Percentiles rank a stretch among this genome's conserved stretches.
Conservation (phyloP, 2,888 invertebrate genomes). For the Diaperis boleti region DNA sequence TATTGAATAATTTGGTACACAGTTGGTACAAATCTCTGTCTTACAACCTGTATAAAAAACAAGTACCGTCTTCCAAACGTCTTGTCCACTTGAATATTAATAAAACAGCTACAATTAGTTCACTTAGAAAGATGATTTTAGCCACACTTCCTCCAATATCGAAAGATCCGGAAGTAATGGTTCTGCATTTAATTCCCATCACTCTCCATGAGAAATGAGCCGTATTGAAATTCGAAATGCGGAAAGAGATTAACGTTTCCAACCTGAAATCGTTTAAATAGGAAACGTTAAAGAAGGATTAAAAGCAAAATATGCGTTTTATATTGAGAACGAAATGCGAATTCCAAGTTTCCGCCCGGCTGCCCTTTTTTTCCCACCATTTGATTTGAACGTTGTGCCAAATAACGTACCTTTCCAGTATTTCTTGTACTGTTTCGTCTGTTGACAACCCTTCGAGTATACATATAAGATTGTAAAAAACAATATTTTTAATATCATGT, state of each 20-base stretch:
- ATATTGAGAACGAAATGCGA: neutral
- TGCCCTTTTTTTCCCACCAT: slow-evolving; percentile 18
- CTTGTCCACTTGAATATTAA: too few species aligned
- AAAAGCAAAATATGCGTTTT: slow-evolving; percentile 10
- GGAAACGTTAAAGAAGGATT: slow-evolving; percentile 9
- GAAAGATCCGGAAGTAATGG: slow-evolving; percentile 2
- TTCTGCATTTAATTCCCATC: slow-evolving; percentile 10
- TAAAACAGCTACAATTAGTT: too few species aligned
- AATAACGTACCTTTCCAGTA: slow-evolving; percentile 36
- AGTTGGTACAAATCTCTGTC: too few species aligned
- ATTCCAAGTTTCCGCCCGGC: slow-evolving; percentile 1
- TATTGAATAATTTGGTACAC: too few species aligned
- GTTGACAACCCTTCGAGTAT: slow-evolving; percentile 16
- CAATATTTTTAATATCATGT: slow-evolving; percentile 55
- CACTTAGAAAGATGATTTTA: too few species aligned
- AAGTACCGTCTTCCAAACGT: too few species aligned
- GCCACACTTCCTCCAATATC: too few species aligned
- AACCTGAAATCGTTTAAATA: slow-evolving; percentile 20
- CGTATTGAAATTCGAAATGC: slow-evolving; percentile 7
- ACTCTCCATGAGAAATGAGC: slow-evolving; percentile 3
- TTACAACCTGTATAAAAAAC: too few species aligned
- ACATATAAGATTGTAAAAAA: slow-evolving; percentile 48
- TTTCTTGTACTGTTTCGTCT: slow-evolving; percentile 10
- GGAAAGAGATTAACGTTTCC: slow-evolving; percentile 9
- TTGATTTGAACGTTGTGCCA: slow-evolving; percentile 39